Evolutionary conservation across 2,888 invertebrate species (phyloP), one percentile per base, ranked within the genome.

Genomic region (Folsomia candida): DNA sequence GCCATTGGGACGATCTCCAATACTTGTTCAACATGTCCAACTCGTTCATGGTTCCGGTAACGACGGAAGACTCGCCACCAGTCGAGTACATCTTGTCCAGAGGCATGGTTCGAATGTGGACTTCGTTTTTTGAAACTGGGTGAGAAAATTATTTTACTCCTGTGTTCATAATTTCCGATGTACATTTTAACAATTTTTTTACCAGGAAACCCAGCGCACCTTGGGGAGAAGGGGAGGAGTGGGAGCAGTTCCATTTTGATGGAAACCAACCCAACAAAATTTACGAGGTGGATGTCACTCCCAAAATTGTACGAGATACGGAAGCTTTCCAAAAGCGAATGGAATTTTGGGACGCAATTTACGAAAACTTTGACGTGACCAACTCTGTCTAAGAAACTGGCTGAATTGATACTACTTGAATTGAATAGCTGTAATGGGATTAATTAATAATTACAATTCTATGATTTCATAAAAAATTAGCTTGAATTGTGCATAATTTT

Each of bases 171-270:
- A 47, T 68, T 22, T 18, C 26, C 26, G 6, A 67, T 2, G 37
- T 51, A 2, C 64, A 9, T 29, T 57, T 51, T 37, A 37, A 27
- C 24, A 28, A 66, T 24, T 51, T 26, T 37, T 9, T 4, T 28
- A 70, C 26, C 69, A 78, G 77, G 26, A 76, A 78, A 69, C 76
- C 78, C 60, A 75, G 72, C 51, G 76, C 75, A 47, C 68, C 70
- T 1, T 78, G 75, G 74, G 76, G 76, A 22, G 70, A 71, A 4
- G 71, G 59, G 1, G 74, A 75, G 65, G 72, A 73, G 54, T 76
- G 76, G 78, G 69, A 71, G 20, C 71, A 70, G 28, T 65, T 67
- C 22, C n/a, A n/a, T n/a, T n/a, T n/a, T n/a, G 73, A 73, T 29
- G 65, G 60, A 1, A 65, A 54, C 6, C 60, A 73, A 14, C 29